Evolutionary conservation across 2,113 vertebrate genomes (phyloP), one percentile per base, ranked within the genome.

Genomic region (Oncorhynchus gorbuscha): DNA sequence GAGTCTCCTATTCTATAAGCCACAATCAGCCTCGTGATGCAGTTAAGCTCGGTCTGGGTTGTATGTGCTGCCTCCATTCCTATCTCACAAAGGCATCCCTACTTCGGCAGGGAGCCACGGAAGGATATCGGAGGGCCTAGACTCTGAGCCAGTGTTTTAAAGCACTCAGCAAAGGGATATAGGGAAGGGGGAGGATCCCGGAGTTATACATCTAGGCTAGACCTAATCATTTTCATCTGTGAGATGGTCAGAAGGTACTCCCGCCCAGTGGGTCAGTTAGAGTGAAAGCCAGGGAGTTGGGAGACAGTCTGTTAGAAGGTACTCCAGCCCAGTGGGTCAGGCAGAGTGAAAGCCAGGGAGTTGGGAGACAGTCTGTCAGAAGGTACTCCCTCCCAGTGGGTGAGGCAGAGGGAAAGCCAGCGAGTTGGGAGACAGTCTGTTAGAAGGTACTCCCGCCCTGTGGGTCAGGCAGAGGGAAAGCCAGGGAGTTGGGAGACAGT

Each of bases 221-320:
- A 30, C 73, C 67, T 91, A 91, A 92, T 89, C 81, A 84, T 82
- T 85, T 90, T 87, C 88, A 90, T 87, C 90, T 92, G 91, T 51
- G 70, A 76, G 83, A 79, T 74, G 80, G 85, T 77, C 80, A 72
- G 74, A 45, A 45, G 39, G 39, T 45, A 1, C 39, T 45, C 39
- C 39, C 9, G 39, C 39, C 39, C 39, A 11, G 0, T 45, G 39
- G 9, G 9, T 45, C 39, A 45, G 39, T 9, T 9, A 45, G 39
- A 45, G 39, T 3, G 39, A 45, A 45, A 45, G 39, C 39, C 39
- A 11, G 3, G 39, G 39, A 45, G 39, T 45, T 11, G 39, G 26
- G 26, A 26, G 26, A 26, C 26, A 26, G 26, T 26, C 26, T 26
- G 26, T 26, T 1, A 26, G 26, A 26, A 26, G 1, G 26, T 26